Evolutionary conservation across 2,113 vertebrate species (phyloP).

Genomic region (Xyliphius kryptos): DNA sequence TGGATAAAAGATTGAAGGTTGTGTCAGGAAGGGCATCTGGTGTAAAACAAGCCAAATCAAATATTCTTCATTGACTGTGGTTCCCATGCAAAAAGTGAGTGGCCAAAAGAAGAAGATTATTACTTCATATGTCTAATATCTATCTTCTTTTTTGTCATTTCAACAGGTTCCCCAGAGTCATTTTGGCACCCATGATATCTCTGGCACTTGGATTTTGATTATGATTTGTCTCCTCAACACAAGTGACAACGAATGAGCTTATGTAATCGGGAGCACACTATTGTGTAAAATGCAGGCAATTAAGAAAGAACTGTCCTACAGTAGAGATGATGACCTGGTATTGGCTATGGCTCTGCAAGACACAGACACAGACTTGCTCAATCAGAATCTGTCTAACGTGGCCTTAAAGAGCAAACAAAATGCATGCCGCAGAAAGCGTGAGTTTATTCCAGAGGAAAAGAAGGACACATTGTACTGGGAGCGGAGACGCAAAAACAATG

Average conservation of each 20-base stretch:
- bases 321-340: conserved; percentile 70
- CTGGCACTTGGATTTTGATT: conserved; percentile 10
- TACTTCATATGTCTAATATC: background rate
- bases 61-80: too few species aligned
- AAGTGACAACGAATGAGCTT: conserved; percentile 41
- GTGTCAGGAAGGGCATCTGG: too few species aligned
- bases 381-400: conserved; percentile 45
- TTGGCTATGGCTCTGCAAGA: conserved; percentile 74
- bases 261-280: conserved; percentile 24
- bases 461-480: conserved; percentile 95
- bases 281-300: conserved; percentile 81
- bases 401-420: conserved; percentile 68
- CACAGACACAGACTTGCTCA: conserved; percentile 49
- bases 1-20: too few species aligned
- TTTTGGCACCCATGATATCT: conserved; percentile 15
- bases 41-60: too few species aligned
- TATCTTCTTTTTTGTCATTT: conserved; percentile 22
- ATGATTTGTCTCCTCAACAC: conserved; percentile 35
- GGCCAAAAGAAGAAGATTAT: too few species aligned
- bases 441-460: conserved; percentile 95
- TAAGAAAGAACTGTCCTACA: conserved; percentile 77
- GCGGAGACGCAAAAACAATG: conserved; percentile 89
- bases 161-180: conserved; percentile 36
- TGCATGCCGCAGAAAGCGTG: conserved; percentile 80
- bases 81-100: too few species aligned